Conservation (phyloP, 2,113 vertebrate genomes). For the Notechis scutatus region DNA sequence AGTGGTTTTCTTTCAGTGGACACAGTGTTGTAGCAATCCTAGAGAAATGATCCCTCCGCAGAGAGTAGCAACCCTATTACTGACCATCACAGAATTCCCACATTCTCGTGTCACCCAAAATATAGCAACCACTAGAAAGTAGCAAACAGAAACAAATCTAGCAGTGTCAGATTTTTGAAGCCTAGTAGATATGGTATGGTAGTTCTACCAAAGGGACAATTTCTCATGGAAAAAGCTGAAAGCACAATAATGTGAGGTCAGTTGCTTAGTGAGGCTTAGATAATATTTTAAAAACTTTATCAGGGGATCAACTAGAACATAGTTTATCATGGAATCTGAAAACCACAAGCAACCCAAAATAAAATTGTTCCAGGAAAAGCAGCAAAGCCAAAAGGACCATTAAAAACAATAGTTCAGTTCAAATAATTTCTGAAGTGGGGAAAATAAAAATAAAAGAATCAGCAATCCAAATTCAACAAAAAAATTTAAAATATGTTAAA, state of each 20-base stretch:
- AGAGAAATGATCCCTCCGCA: not conserved
- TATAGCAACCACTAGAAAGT: not conserved
- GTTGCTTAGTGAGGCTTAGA: not conserved
- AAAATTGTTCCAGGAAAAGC: not conserved
- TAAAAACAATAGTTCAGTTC: not conserved
- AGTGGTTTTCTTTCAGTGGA: not conserved
- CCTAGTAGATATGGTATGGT: not conserved
- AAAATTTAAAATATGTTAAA: not conserved
- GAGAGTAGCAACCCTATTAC: not conserved
- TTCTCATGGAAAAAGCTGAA: slow-evolving; percentile 2
- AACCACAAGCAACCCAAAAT: not conserved
- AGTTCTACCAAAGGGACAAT: not conserved
- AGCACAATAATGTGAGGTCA: not conserved
- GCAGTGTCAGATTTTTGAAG: not conserved
- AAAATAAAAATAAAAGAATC: not conserved
- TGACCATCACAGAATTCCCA: not conserved
- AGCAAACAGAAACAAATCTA: not conserved
- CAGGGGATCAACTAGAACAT: slow-evolving; percentile 4
- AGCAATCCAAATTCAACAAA: not conserved
- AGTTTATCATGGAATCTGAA: not conserved
- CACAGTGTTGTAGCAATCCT: not conserved
- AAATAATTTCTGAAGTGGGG: not conserved
- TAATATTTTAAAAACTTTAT: not conserved
- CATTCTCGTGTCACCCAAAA: not conserved
- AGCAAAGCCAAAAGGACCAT: not conserved